Percentiles rank a stretch among this genome's conserved stretches.
Conservation (phyloP, 1,140 invertebrate species). For the Drosophila subobscura region DNA sequence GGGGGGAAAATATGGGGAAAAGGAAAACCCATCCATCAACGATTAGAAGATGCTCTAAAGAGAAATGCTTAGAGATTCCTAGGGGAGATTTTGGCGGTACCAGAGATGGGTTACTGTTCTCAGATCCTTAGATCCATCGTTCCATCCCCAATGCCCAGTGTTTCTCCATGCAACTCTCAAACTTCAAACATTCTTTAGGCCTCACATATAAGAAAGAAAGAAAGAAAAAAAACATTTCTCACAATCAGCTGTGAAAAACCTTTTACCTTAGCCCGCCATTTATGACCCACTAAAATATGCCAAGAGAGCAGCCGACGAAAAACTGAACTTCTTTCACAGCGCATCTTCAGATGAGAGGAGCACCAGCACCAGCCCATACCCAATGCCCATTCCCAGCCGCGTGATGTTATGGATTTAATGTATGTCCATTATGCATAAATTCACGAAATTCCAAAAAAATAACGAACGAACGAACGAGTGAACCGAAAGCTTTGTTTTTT, state of each 20-base stretch:
- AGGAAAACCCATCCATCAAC: not conserved
- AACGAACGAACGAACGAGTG: constrained; percentile 31
- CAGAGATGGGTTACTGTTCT: too few species aligned
- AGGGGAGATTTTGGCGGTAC: too few species aligned
- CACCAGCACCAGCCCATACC: constrained; percentile 8
- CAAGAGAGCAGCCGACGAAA: constrained; percentile 47
- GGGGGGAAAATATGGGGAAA: constrained; percentile 1
- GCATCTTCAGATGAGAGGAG: constrained; percentile 24
- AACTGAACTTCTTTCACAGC: constrained; percentile 56
- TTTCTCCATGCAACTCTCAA: too few species aligned
- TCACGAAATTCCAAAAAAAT: constrained; percentile 67
- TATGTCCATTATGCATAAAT: constrained; percentile 79
- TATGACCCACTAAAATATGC: constrained; percentile 74
- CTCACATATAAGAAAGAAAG: too few species aligned
- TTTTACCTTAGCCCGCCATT: constrained; percentile 55
- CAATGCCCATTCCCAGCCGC: not conserved
- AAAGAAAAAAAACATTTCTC: constrained; percentile 50
- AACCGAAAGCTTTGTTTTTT: constrained; percentile 71
- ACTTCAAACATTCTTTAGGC: too few species aligned
- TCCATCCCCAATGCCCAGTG: too few species aligned
- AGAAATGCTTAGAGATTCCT: too few species aligned
- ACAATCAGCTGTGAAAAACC: constrained; percentile 82
- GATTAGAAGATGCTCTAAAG: constrained; percentile 9
- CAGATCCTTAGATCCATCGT: too few species aligned
- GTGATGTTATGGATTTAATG: constrained; percentile 80